Base-by-base conservation (phyloP, 2,888 invertebrate genomes). In the Dryadula phaetusa region DNA sequence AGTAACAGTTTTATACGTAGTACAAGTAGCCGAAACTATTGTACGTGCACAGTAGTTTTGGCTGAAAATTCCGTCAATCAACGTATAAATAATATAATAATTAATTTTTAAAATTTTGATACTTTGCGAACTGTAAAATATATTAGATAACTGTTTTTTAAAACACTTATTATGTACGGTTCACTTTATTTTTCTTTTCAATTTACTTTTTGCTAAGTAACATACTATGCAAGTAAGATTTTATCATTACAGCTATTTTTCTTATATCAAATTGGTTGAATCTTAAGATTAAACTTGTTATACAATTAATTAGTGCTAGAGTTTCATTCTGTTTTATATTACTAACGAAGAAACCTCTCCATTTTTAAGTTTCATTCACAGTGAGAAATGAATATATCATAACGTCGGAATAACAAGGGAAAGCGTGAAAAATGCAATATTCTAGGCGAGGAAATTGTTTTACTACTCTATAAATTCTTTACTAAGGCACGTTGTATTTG, bases 381-480 rank as follows among this genome's bases (percentile, higher is more conserved):
- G 42, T 46, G 44, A 42, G 56, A 62, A 62, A 42, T 42, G 18
- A 22, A 54, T 58, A 8, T 56, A 64, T 47, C 53, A 63, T 47
- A 66, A 60, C 28, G 40, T 60, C 66, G 42, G 52, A 46, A 52
- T 49, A 66, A 66, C 58, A 69, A 63, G 62, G 62, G 53, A 63
- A 63, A 66, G 66, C 60, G 63, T 60, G 61, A 62, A 66, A 69
- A 66, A 61, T 54, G 52, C 46, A 66, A 63, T 60, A 61, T 69
- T 22, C 54, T 61, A 61, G 40, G 52, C 63, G 60, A 65, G 54
- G 37, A 56, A 69, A 63, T 69, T 66, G 40, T 63, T 63, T 62
- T 60, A 62, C 53, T 60, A 60, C 52, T 47, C 47, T 63, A 63
- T 66, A 68, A 64, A 68, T 68, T 68, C 53, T 68, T 68, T 47